Evolutionary conservation across 2,888 invertebrate genomes (phyloP), one percentile per base, ranked within the genome.

Genomic region (Priocnemis perturbator): DNA sequence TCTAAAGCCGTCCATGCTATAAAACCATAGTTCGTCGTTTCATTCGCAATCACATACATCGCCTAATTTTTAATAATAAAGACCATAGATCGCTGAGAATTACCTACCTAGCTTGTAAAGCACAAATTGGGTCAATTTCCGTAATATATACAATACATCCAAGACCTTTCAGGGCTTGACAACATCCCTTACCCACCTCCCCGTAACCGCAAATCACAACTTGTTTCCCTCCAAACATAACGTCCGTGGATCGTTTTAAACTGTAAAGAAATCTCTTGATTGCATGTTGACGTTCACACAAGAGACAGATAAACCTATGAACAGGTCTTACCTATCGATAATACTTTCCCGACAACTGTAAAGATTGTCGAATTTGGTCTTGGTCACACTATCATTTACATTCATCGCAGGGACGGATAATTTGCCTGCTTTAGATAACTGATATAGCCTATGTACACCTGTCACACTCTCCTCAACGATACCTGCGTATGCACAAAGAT

Each of bases 151-250:
- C 97, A 83, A 98, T 96, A 90, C 97, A 96, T 15, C 98, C 98
- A 72, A 98, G 91, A 0, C 97, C 98, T 89, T 97, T 97, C 15
- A 98, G 90, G 5, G 98, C 97, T 88, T 98, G 97, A 77, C 97
- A 97, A 89, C 98, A 98, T 0, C 98, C 98, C 90, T 98, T 98
- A 45, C 98, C 98, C 48, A 98, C 97, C 90, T 98, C 98, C 0
- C 98, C 98, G 87, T 98, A 98, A 0, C 98, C 98, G 89, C 98
- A 98, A 52, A 98, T 95, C 0, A 97, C 95, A 0, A 98, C 96
- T 90, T 98, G 98, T 87, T 98, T 98, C 0, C 98, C 98, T 17
- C 98, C 98, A 88, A 98, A 98, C 98, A 98, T 98, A 14, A 98
- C 93, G 86, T 98, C 98, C 4, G 97, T 97, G 45, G 97, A 96